phyloP scores from a whole-genome alignment of 2,797 vertebrate genomes.

The Pseudopleuronectes americanus region DNA sequence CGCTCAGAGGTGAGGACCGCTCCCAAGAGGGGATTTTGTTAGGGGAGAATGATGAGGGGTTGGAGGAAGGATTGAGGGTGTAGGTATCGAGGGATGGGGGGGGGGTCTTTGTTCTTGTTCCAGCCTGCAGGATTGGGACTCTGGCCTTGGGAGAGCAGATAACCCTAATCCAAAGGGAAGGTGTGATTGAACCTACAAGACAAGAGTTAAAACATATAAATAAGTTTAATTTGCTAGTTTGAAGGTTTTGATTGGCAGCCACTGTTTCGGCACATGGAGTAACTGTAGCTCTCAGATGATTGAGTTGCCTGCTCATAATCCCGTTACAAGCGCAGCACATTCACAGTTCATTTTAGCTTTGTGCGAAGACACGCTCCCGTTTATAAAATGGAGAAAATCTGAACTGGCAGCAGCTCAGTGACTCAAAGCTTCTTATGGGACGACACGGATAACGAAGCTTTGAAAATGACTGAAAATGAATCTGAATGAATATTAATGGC shows the following conservation, averaged over 20 bases:
- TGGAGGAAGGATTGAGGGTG: slow-evolving; percentile 19
- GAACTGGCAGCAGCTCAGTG: slow-evolving; percentile 54
- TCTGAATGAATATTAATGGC: slow-evolving; percentile 38
- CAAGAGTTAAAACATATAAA: slow-evolving; percentile 9
- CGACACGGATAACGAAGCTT: slow-evolving; percentile 34
- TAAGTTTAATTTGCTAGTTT: slow-evolving; percentile 16
- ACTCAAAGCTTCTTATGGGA: slow-evolving; percentile 63
- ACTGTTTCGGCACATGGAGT: slow-evolving; percentile 32
- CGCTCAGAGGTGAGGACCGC: slow-evolving; percentile 48
- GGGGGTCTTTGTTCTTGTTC: slow-evolving; percentile 59
- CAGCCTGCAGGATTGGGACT: slow-evolving; percentile 59
- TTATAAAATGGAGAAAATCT: slow-evolving; percentile 52
- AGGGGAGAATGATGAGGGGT: slow-evolving; percentile 24
- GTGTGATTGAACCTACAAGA: slow-evolving; percentile 39
- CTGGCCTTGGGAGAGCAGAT: slow-evolving; percentile 36
- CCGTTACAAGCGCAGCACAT: slow-evolving; percentile 60
- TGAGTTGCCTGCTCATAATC: slow-evolving; percentile 71
- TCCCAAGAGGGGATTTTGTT: slow-evolving; percentile 37
- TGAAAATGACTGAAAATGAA: slow-evolving; percentile 41
- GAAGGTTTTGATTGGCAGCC: slow-evolving; percentile 45
- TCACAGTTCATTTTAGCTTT: slow-evolving; percentile 67
- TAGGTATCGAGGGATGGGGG: slow-evolving; percentile 22
- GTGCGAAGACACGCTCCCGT: slow-evolving; percentile 49
- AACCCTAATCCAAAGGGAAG: slow-evolving; percentile 29
- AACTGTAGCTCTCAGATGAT: slow-evolving; percentile 53